Evolutionary conservation across 2,113 vertebrate genomes (phyloP).

Genomic region (Nycticebus coucang): DNA sequence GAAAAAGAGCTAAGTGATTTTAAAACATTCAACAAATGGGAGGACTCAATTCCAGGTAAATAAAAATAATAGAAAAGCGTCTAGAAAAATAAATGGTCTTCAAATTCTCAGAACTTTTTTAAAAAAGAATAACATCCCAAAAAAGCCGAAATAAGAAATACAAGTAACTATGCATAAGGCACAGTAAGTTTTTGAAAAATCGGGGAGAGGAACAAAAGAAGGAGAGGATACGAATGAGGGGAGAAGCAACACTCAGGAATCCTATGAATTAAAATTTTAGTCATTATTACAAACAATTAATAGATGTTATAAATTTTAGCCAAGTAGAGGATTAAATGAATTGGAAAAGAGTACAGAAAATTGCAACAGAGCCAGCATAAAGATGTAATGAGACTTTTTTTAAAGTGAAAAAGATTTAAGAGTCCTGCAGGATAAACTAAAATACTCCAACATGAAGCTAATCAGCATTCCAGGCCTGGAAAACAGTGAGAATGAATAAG

Average conservation of each 20-base stretch:
- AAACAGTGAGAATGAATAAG: not conserved
- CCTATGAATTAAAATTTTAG: not conserved
- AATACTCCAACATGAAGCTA: not conserved
- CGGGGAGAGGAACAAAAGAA: not conserved
- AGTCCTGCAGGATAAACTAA: not conserved
- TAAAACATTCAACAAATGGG: not conserved
- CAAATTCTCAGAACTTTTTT: not conserved
- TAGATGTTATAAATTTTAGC: not conserved
- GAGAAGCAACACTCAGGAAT: not conserved
- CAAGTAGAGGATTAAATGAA: not conserved
- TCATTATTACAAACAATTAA: not conserved
- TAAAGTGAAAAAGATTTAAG: not conserved
- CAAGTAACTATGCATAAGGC: not conserved
- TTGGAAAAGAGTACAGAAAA: not conserved
- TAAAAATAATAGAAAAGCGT: not conserved
- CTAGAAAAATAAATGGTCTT: conserved; percentile 18
- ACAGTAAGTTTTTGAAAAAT: not conserved
- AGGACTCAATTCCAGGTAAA: not conserved
- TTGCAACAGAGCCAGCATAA: not conserved
- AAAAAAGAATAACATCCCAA: not conserved
- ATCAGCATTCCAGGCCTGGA: not conserved
- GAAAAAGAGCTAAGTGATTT: not conserved
- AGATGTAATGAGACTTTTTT: not conserved
- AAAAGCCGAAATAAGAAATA: not conserved
- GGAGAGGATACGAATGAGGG: not conserved